These are phyloP conservation scores for Hippoglossus stenolepis DNA, from an alignment of 2,113 vertebrate genomes.

Conservation along the genomic window DNA sequence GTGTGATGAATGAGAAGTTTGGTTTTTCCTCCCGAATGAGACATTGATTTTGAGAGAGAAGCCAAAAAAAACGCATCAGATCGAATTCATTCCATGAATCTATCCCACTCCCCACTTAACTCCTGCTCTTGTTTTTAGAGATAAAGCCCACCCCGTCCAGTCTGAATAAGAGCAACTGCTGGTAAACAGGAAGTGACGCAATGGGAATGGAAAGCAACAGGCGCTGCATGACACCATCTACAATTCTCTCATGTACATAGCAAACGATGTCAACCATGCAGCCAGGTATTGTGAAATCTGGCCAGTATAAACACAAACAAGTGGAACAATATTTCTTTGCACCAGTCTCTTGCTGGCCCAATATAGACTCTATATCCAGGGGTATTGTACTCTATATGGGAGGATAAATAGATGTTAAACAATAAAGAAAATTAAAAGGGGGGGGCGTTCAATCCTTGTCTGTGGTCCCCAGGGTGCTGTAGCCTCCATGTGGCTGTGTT, in stretches of 20 bases:
- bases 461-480: slow-evolving; percentile 49
- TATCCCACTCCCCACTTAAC: not conserved
- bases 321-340: slow-evolving; percentile 17
- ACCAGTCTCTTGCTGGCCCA: slow-evolving; percentile 43
- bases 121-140: not conserved
- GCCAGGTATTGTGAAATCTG: slow-evolving; percentile 29
- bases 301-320: slow-evolving; percentile 42
- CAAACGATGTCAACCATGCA: slow-evolving; percentile 41
- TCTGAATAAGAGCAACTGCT: not conserved
- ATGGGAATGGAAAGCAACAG: slow-evolving; percentile 56
- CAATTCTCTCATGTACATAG: slow-evolving; percentile 37
- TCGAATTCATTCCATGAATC: not conserved
- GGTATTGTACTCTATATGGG: slow-evolving; percentile 3
- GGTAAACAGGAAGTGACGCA: slow-evolving; percentile 50
- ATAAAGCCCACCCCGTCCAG: not conserved
- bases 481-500: slow-evolving; percentile 28
- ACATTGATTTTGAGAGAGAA: not conserved
- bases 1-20: not conserved
- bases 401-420: slow-evolving; percentile 34
- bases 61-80: not conserved
- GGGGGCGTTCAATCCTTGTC: slow-evolving; percentile 27
- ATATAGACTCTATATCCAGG: slow-evolving; percentile 35
- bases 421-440: slow-evolving; percentile 19
- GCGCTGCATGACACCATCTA: slow-evolving; percentile 32
- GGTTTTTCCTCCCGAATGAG: not conserved